Percentiles rank a stretch among this genome's conserved stretches.
Conservation (phyloP, 2,113 vertebrate genomes). For the Sander lucioperca region DNA sequence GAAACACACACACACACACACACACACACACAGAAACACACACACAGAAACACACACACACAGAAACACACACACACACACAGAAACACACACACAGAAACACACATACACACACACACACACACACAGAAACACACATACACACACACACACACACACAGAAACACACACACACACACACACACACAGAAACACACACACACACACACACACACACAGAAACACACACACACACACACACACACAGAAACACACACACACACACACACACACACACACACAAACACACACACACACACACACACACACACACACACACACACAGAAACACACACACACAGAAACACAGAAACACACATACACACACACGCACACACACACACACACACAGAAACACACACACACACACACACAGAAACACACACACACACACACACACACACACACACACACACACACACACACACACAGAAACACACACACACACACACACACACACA, state of each 20-base stretch:
- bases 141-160: too few species aligned
- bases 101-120: constrained; percentile 4
- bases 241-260: constrained; percentile 46
- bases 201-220: constrained; percentile 45
- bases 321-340: background rate
- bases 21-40: background rate
- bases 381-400: background rate
- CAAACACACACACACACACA: background rate
- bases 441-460: background rate
- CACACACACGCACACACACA: background rate
- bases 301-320: background rate
- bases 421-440: background rate
- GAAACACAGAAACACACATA: background rate
- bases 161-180: background rate
- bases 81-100: background rate
- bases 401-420: constrained; percentile 12
- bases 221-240: constrained; percentile 45
- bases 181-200: constrained; percentile 28
- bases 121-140: constrained; percentile 13
- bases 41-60: background rate
- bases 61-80: background rate
- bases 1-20: background rate
- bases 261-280: constrained; percentile 22
- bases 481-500: background rate
- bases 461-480: background rate